Evolutionary conservation across 2,888 invertebrate genomes (phyloP).

Genomic region (Sarcophaga variegata): DNA sequence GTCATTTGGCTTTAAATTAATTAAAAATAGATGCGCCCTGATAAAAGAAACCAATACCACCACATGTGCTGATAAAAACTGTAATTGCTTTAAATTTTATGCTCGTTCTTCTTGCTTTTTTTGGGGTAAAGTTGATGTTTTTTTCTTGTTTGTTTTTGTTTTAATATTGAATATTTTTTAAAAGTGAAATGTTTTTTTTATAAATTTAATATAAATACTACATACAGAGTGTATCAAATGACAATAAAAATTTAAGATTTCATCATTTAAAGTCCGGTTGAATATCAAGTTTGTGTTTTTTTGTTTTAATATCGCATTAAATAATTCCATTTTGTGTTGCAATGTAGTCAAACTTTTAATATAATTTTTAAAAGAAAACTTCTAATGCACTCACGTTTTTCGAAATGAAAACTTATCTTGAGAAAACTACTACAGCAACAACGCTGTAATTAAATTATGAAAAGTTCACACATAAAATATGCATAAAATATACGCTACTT

Average conservation of each 20-base stretch:
- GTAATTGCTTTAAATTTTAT: conserved; percentile 4
- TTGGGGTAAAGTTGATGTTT: not conserved
- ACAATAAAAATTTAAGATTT: not conserved
- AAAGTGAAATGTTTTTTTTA: no score
- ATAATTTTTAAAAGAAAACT: not conserved
- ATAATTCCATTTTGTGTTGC: no score
- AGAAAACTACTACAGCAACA: conserved; percentile 18
- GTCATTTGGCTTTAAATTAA: conserved; percentile 36
- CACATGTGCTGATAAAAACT: conserved; percentile 31
- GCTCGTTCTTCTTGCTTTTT: not conserved
- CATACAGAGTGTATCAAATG: not conserved
- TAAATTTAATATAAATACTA: not conserved
- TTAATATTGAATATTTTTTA: not conserved
- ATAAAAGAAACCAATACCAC: conserved; percentile 30
- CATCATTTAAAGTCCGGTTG: not conserved
- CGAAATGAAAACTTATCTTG: conserved; percentile 54
- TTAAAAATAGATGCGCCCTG: conserved; percentile 24
- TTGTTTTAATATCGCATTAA: no score
- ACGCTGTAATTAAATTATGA: conserved; percentile 41
- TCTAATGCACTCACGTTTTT: conserved; percentile 35
- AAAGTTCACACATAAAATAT: conserved; percentile 55
- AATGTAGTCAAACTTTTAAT: no score
- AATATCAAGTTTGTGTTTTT: no score
- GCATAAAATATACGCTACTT: no score
- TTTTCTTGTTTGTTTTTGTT: not conserved